phyloP scores from a whole-genome alignment of 2,113 vertebrate species.

The Pontoporia blainvillei region DNA sequence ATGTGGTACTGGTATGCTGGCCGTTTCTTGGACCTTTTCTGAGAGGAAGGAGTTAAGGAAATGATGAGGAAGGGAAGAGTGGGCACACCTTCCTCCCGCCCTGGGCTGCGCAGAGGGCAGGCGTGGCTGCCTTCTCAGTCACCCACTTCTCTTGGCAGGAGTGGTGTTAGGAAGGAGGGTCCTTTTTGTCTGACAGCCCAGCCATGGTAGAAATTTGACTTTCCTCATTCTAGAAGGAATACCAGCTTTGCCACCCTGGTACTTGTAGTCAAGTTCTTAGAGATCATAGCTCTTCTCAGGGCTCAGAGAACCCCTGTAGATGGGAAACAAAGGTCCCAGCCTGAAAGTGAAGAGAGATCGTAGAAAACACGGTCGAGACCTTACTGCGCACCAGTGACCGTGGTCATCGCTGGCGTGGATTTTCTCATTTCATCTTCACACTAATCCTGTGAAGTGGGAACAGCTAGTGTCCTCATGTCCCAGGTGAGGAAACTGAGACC shows the following conservation, averaged over 20 bases:
- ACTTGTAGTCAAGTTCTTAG: not conserved
- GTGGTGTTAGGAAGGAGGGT: not conserved
- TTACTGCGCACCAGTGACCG: rapidly evolving
- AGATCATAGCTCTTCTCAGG: not conserved
- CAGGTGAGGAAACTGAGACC: not conserved
- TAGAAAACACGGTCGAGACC: not conserved
- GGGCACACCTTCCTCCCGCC: not conserved
- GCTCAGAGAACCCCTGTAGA: not conserved
- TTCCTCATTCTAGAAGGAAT: not conserved
- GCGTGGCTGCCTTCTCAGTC: not conserved
- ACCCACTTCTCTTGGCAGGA: not conserved
- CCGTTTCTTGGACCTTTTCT: slow-evolving; percentile 1
- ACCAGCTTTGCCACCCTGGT: not conserved
- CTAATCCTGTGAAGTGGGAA: not conserved
- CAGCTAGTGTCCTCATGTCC: not conserved
- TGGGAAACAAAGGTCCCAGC: not conserved
- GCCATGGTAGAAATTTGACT: not conserved
- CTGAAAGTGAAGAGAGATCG: not conserved
- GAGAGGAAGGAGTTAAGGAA: slow-evolving; percentile 43
- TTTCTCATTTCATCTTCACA: not conserved
- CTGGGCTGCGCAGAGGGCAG: not conserved
- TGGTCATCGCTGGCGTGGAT: not conserved
- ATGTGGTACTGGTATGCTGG: slow-evolving; percentile 38
- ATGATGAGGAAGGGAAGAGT: not conserved
- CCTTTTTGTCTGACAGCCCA: not conserved